These are phyloP conservation scores for Bactericera cockerelli DNA, from an alignment of 1,140 invertebrate genomes.

Conservation along the genomic window DNA sequence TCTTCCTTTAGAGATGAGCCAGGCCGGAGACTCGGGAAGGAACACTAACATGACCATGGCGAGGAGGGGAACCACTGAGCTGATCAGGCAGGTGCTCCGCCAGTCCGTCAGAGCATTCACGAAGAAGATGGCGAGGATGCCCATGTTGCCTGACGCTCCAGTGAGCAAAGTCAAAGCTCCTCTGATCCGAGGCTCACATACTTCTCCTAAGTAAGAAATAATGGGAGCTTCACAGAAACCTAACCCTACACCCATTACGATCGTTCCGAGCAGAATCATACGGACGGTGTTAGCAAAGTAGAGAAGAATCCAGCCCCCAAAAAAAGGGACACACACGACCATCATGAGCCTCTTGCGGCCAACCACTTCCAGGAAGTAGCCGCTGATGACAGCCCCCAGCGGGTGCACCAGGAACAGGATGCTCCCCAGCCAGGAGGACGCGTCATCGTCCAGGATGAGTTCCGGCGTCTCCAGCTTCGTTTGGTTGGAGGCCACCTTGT, in stretches of 20 bases:
- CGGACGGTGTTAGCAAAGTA: conserved; percentile 17
- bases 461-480: background rate
- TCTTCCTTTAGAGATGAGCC: conserved; percentile 36
- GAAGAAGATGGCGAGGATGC: conserved; percentile 17
- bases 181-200: conserved; percentile 28
- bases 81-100: conserved; percentile 18
- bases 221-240: conserved; percentile 37
- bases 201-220: conserved; percentile 36
- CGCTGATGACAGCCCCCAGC: conserved; percentile 21
- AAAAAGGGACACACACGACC: conserved; percentile 23
- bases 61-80: conserved; percentile 17
- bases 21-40: conserved; percentile 47
- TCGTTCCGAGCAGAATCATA: background rate
- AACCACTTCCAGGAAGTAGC: conserved; percentile 19
- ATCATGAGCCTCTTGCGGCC: conserved; percentile 25
- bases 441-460: conserved; percentile 19
- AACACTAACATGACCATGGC: conserved; percentile 15
- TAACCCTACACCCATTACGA: conserved; percentile 24
- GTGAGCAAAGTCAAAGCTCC: conserved; percentile 19
- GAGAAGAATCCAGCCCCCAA: conserved; percentile 21
- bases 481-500: background rate
- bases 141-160: conserved; percentile 16
- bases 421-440: conserved; percentile 26
- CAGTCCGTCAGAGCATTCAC: conserved; percentile 18
- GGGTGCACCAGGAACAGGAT: conserved; percentile 24